These are phyloP conservation scores for Pedetes capensis DNA, from an alignment of 2,113 vertebrate genomes.

Conservation along the genomic window DNA sequence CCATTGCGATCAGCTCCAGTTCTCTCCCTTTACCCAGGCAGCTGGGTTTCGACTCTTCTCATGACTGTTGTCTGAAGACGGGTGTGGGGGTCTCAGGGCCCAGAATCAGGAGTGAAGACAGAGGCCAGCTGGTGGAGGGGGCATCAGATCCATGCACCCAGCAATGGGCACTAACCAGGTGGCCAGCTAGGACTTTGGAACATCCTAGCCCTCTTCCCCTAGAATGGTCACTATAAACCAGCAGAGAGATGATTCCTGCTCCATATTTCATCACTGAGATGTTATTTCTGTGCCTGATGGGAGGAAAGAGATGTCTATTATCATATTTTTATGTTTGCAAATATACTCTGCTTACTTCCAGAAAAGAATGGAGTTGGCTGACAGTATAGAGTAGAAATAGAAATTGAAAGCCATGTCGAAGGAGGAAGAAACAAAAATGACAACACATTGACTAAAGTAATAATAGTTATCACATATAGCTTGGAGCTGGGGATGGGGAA, in stretches of 20 bases:
- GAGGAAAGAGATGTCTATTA: not conserved
- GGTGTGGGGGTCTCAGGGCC: not conserved
- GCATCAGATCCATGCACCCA: fast-evolving
- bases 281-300: not conserved
- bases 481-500: not conserved
- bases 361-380: not conserved
- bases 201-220: not conserved
- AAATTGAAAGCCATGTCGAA: not conserved
- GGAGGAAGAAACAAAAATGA: not conserved
- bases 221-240: too few species aligned
- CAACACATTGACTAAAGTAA: not conserved
- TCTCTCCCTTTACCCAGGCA: fast-evolving
- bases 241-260: not conserved
- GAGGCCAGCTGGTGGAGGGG: too few species aligned
- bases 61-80: not conserved
- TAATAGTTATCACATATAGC: not conserved
- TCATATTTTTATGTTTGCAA: not conserved
- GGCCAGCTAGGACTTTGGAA: not conserved
- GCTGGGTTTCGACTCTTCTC: not conserved
- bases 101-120: not conserved
- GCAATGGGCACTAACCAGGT: not conserved
- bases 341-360: not conserved
- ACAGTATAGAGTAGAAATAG: not conserved
- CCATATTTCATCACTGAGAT: not conserved
- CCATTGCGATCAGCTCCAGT: too few species aligned